Conservation (phyloP, 2,113 vertebrate species). For the Leucopternis melanops region DNA sequence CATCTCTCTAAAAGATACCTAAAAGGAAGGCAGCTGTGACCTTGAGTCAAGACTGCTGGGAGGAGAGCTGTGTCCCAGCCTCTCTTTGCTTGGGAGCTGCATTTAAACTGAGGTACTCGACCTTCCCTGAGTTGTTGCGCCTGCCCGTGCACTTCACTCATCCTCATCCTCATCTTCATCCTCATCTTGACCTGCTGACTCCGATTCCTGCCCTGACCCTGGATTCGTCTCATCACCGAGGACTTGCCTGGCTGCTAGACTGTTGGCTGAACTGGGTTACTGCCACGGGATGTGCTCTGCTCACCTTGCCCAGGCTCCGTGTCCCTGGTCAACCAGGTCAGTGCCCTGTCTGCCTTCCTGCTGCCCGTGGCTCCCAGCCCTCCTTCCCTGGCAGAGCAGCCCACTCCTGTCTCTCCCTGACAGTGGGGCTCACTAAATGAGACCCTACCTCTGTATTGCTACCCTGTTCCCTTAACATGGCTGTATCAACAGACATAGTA, state of each 20-base stretch:
- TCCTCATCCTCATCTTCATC: too few relatives aligned
- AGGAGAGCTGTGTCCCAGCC: neutral
- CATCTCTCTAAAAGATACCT: neutral
- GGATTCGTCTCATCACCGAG: fast-evolving
- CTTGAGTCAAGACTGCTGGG: neutral
- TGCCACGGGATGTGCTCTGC: neutral
- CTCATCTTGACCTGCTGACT: neutral
- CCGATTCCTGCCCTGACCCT: neutral
- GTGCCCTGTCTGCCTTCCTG: neutral
- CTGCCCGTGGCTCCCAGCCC: fast-evolving
- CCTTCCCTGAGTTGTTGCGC: neutral
- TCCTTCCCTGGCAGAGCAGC: neutral
- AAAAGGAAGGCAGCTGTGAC: neutral
- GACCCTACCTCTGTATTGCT: neutral
- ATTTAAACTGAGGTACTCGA: neutral
- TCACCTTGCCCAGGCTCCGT: fast-evolving
- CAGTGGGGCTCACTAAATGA: neutral
- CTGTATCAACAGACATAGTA: neutral
- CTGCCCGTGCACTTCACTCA: neutral
- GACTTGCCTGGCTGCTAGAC: neutral
- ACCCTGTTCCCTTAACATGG: neutral
- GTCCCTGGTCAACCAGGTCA: neutral
- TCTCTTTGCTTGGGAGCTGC: fast-evolving
- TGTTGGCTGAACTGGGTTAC: neutral
- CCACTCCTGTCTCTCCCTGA: neutral